Base-by-base conservation (phyloP, 1,140 invertebrate species). In the Fopius arisanus region DNA sequence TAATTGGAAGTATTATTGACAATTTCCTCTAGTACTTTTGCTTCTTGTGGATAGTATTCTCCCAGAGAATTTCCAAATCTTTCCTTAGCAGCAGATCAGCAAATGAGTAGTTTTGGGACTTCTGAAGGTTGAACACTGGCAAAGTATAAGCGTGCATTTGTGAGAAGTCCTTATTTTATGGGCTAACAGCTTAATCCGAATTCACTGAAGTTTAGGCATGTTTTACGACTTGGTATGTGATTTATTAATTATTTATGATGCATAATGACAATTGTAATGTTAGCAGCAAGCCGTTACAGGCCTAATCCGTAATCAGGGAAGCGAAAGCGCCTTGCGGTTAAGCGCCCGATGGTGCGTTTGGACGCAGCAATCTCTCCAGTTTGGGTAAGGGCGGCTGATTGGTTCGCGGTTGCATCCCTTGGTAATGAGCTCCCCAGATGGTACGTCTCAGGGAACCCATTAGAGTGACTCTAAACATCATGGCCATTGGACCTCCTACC, bases 361-460 rank as follows among this genome's bases (percentile, higher is more conserved):
- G 28, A 6, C 62, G 62, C 48, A 23, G 43, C 29, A 65, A 65
- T 65, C 62, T 31, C 62, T 65, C 62, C n/a, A 31, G 62, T 33
- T 65, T 65, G 29, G 54, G 76, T 78, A 79, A 67, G 78, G 75
- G 78, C 26, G n/a, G 77, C 79, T 82, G 86, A 87, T 87, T 86
- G 86, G 84, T 87, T 86, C 85, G 86, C 79, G 86, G 86, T 87
- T 81, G 80, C 85, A 84, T 87, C 85, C 84, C 83, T 85, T 86
- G 81, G 82, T 87, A 86, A 87, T 87, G 85, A 87, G 85, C 81
- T 81, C 77, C 81, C 80, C 84, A 85, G 86, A 86, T 85, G 85
- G 78, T 80, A 81, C 82, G 81, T 87, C 85, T 86, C 85, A 82
- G 85, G 83, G 82, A 87, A 86, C 75, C 84, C 85, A 87, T 86